A percentile compares a stretch with the other conserved stretches of the same genome.
Conservation (phyloP, 2,113 vertebrate species). For the Gasterosteus aculeatus region DNA sequence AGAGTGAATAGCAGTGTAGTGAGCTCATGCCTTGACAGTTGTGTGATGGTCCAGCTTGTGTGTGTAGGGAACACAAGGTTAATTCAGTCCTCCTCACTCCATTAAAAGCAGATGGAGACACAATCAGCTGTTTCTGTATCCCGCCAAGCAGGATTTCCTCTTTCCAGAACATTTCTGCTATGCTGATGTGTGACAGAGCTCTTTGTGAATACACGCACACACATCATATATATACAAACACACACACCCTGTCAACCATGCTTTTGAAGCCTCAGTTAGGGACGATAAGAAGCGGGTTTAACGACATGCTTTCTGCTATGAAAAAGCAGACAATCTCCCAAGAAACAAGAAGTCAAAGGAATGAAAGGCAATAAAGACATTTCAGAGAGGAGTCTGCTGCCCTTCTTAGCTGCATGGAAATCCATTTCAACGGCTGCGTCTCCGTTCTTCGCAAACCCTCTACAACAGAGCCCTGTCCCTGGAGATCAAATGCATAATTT, state of each 20-base stretch:
- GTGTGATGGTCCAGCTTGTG: slow-evolving; percentile 52
- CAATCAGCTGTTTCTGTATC: slow-evolving; percentile 69
- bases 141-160: slow-evolving; percentile 70
- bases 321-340: slow-evolving; percentile 23
- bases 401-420: slow-evolving; percentile 22
- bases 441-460: slow-evolving; percentile 43
- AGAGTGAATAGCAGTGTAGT: slow-evolving; percentile 1
- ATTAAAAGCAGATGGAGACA: slow-evolving; percentile 63
- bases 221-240: not conserved
- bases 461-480: slow-evolving; percentile 38
- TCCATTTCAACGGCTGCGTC: slow-evolving; percentile 34
- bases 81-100: slow-evolving; percentile 51
- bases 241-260: slow-evolving; percentile 54
- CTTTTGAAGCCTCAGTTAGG: slow-evolving; percentile 38
- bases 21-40: slow-evolving; percentile 24
- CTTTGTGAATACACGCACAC: slow-evolving; percentile 34
- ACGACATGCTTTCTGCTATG: slow-evolving; percentile 29
- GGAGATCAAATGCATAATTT: slow-evolving; percentile 32
- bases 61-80: slow-evolving; percentile 22
- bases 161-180: slow-evolving; percentile 62
- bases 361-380: slow-evolving; percentile 42
- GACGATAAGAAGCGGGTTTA: slow-evolving; percentile 65
- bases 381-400: slow-evolving; percentile 17
- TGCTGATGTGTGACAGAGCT: slow-evolving; percentile 40
- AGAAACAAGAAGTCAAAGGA: not conserved